phyloP scores from a whole-genome alignment of 2,797 vertebrate genomes.

The Cossypha dichroa region DNA sequence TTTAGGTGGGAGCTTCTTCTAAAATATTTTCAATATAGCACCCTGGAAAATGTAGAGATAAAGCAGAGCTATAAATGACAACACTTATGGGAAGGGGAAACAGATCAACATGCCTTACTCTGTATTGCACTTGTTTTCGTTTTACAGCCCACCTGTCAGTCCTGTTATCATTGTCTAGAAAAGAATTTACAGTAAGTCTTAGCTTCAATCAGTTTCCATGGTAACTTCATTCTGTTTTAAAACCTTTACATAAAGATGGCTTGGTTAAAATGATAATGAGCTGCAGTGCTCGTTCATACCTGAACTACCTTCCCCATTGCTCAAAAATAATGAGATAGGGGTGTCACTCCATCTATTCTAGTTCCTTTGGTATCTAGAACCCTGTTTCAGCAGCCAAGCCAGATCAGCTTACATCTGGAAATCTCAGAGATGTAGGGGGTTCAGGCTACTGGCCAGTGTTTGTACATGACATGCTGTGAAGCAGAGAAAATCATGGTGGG shows the following conservation, averaged over 20 bases:
- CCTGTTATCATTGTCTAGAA: conserved; percentile 13
- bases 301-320: not conserved
- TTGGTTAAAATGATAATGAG: conserved; percentile 42
- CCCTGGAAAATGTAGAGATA: not conserved
- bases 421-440: not conserved
- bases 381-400: not conserved
- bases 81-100: not conserved
- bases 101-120: not conserved
- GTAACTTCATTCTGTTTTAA: conserved; percentile 48
- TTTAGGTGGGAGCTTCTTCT: not conserved
- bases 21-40: not conserved
- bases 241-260: conserved; percentile 16
- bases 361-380: not conserved
- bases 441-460: not conserved
- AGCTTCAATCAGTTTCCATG: conserved; percentile 59
- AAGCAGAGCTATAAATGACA: not conserved
- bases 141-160: conserved; percentile 46
- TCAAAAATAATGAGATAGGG: not conserved
- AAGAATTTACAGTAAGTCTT: conserved; percentile 43
- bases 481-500: not conserved
- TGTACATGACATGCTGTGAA: not conserved
- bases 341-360: not conserved
- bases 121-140: not conserved
- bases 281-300: not conserved
- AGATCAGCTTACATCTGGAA: not conserved